These are phyloP conservation scores for Pachycephala philippinensis DNA, from an alignment of 2,113 vertebrate species.

Conservation along the genomic window DNA sequence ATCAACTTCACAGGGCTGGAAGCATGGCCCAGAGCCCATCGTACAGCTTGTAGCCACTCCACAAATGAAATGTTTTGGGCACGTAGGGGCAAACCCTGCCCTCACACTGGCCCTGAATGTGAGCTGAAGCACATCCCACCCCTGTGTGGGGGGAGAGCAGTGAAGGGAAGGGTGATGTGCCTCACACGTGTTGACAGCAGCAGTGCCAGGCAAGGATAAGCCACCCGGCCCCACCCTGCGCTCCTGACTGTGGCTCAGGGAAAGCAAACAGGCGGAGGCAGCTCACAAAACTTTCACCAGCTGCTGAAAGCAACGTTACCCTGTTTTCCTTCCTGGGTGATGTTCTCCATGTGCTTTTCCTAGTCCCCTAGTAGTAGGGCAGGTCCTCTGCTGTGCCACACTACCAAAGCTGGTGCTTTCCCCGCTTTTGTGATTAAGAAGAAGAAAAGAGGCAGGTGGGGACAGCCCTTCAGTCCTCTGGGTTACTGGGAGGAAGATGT, in stretches of 20 bases:
- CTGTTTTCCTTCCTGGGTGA: not conserved
- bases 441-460: not conserved
- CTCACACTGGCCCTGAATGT: accelerated
- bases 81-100: not conserved
- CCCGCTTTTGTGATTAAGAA: not conserved
- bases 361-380: not conserved
- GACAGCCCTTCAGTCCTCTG: not conserved
- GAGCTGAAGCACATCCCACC: not conserved
- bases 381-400: not conserved
- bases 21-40: not conserved
- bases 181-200: not conserved
- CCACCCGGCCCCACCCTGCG: not conserved
- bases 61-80: not conserved
- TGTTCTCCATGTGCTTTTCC: not conserved
- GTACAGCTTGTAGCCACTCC: not conserved
- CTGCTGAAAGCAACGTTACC: not conserved
- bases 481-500: not conserved
- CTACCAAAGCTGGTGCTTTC: not conserved
- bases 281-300: not conserved
- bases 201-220: not conserved
- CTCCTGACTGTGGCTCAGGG: not conserved
- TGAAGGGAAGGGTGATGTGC: not conserved
- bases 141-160: not conserved
- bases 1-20: not conserved
- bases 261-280: not conserved